Conservation (phyloP, 2,113 vertebrate genomes). For the Phyllostomus discolor region DNA sequence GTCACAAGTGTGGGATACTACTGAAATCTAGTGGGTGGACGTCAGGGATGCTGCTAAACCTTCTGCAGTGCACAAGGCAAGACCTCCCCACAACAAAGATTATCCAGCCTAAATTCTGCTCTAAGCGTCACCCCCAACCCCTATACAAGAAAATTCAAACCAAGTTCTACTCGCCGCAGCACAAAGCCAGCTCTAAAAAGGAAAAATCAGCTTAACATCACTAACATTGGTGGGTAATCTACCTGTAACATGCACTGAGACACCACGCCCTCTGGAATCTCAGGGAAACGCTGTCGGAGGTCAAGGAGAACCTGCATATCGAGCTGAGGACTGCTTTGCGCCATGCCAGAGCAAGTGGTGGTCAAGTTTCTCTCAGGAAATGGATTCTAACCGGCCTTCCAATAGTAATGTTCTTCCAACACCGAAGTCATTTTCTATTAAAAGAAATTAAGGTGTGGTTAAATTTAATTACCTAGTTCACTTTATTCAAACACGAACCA, state of each 20-base stretch:
- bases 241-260: constrained; percentile 99
- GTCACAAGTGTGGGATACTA: background rate
- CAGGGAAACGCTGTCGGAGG: constrained; percentile 97
- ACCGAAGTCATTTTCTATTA: constrained; percentile 87
- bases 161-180: background rate
- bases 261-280: constrained; percentile 97
- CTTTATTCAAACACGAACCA: background rate
- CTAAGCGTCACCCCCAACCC: background rate
- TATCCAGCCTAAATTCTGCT: background rate
- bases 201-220: background rate
- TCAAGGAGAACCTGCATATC: constrained; percentile 97
- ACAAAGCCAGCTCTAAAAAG: constrained; percentile 19
- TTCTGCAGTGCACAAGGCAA: background rate
- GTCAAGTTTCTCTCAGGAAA: constrained; percentile 71
- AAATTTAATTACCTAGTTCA: constrained; percentile 33
- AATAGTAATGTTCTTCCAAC: constrained; percentile 85
- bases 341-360: constrained; percentile 90
- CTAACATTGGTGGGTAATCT: constrained; percentile 38
- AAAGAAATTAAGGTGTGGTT: constrained; percentile 57
- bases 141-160: background rate
- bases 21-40: background rate
- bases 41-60: background rate
- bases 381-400: constrained; percentile 88
- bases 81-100: background rate
- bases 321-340: constrained; percentile 93